Conservation (phyloP, 2,113 vertebrate species). For the Petroica traversi region DNA sequence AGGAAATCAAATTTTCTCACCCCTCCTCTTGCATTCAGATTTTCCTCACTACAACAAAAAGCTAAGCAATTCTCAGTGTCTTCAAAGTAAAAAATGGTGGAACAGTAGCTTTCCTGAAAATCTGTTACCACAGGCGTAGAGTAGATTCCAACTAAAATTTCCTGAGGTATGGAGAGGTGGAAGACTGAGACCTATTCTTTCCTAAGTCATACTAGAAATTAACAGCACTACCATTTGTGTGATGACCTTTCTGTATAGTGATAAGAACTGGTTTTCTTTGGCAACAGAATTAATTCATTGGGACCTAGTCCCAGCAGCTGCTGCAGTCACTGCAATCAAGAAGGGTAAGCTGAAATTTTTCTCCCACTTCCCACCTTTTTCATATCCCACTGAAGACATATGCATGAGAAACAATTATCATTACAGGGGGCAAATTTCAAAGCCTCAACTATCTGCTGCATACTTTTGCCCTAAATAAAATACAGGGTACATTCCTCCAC, state of each 20-base stretch:
- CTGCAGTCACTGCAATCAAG: background rate
- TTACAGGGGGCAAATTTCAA: background rate
- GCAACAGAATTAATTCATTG: background rate
- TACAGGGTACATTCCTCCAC: background rate
- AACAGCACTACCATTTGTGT: background rate
- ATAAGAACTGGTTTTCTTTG: background rate
- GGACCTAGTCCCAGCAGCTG: background rate
- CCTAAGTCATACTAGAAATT: background rate
- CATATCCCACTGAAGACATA: background rate
- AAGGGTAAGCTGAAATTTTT: background rate
- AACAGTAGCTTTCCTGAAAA: background rate
- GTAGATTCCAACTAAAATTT: background rate
- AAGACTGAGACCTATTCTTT: background rate
- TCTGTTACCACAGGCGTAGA: background rate
- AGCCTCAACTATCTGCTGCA: background rate
- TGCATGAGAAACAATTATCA: background rate
- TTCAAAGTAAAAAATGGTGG: background rate
- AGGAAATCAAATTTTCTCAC: slow-evolving; percentile 8
- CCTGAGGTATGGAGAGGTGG: background rate
- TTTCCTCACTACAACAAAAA: background rate
- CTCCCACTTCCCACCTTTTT: background rate
- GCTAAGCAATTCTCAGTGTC: background rate
- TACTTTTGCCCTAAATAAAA: background rate
- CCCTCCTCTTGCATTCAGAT: background rate
- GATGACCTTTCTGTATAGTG: background rate